Percentiles rank a stretch among this genome's conserved stretches.
Conservation (phyloP, 2,797 vertebrate species). For the Myotis planiceps region DNA sequence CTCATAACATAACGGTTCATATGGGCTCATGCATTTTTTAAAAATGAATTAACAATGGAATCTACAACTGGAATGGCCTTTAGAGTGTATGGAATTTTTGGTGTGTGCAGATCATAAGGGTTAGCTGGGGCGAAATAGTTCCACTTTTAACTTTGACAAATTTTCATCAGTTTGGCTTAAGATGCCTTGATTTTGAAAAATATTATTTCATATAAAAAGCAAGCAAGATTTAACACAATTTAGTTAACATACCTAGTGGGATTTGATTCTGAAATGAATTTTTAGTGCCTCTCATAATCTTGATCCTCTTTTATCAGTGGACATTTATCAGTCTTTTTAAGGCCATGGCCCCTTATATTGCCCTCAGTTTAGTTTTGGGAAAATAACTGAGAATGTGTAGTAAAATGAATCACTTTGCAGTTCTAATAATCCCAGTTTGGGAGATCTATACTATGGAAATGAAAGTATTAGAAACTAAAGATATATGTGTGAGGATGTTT, state of each 20-base stretch:
- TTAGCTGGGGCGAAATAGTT: background rate
- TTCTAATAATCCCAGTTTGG: background rate
- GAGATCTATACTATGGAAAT: background rate
- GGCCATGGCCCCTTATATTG: background rate
- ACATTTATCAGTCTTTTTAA: background rate
- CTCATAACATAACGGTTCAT: background rate
- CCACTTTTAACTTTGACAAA: background rate
- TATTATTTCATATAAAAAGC: background rate
- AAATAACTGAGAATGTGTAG: background rate
- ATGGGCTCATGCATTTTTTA: background rate
- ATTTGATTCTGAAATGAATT: constrained; percentile 2
- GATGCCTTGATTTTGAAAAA: background rate
- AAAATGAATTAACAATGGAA: background rate
- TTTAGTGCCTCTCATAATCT: background rate
- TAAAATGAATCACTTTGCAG: background rate
- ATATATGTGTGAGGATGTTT: background rate
- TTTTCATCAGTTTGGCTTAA: background rate
- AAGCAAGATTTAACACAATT: background rate
- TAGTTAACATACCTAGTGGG: background rate
- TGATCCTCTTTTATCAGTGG: background rate
- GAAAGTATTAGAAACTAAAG: background rate
- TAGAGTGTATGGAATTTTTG: background rate
- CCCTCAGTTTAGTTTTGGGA: background rate
- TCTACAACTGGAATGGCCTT: background rate
- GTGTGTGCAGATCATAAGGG: background rate